phyloP scores from a whole-genome alignment of 2,113 vertebrate genomes.

The Cricetomys ansorgei region DNA sequence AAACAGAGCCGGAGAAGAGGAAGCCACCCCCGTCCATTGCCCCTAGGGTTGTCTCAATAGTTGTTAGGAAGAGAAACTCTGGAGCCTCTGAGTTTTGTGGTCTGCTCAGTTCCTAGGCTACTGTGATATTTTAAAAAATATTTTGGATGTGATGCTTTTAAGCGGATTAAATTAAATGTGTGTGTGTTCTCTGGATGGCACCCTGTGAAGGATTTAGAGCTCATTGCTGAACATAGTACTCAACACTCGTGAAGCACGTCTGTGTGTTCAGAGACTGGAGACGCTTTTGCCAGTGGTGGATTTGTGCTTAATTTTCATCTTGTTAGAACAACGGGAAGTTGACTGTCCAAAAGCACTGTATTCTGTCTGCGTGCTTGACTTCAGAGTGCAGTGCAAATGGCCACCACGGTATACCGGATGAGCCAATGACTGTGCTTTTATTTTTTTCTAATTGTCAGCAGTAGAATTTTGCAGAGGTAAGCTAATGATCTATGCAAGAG shows the following conservation, averaged over 20 bases:
- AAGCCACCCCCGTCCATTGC: not conserved
- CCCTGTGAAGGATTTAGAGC: not conserved
- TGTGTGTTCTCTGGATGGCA: not conserved
- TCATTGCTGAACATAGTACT: not conserved
- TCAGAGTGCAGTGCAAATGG: not conserved
- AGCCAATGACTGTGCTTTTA: not conserved
- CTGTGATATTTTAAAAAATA: not conserved
- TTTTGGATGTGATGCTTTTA: not conserved
- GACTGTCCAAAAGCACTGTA: not conserved
- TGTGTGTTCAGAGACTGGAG: not conserved
- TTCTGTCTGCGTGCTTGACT: not conserved
- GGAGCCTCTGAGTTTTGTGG: not conserved
- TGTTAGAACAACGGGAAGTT: not conserved
- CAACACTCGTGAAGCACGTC: fast-evolving
- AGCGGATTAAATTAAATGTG: not conserved
- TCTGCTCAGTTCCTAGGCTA: not conserved
- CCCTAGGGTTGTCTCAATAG: not conserved
- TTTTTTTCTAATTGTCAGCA: not conserved
- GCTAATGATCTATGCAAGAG: not conserved
- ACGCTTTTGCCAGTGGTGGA: not conserved
- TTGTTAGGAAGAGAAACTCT: not conserved
- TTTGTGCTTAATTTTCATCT: not conserved
- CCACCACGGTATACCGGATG: fast-evolving
- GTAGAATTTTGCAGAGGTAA: not conserved
- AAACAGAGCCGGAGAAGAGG: not conserved